Evolutionary conservation across 1,140 invertebrate genomes (phyloP).

Genomic region (Hormaphis cornu): DNA sequence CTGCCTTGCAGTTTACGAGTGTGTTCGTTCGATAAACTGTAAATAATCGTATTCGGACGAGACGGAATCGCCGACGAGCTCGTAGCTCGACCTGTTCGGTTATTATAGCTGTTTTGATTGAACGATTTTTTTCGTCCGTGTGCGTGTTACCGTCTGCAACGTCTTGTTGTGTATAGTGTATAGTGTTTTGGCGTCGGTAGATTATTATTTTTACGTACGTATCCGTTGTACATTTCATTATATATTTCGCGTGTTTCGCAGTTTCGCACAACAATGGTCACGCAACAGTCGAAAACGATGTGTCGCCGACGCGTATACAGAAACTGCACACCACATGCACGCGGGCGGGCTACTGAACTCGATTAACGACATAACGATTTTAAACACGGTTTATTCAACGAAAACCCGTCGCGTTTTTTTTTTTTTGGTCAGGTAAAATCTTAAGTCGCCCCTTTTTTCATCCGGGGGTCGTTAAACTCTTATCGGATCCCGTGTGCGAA

Average conservation of each 20-base stretch:
- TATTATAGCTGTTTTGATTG: too few species aligned
- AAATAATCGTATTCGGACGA: neutral
- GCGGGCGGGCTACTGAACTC: neutral
- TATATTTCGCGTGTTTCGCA: constrained; percentile 2
- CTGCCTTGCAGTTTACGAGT: neutral
- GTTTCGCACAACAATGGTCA: too few species aligned
- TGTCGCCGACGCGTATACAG: neutral
- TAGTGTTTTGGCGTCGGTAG: neutral
- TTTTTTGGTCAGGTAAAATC: too few species aligned
- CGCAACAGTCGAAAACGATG: constrained; percentile 13
- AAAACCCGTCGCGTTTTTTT: too few species aligned
- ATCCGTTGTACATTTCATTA: too few species aligned
- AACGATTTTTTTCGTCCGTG: neutral
- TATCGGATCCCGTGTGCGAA: too few species aligned
- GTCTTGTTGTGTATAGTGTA: neutral
- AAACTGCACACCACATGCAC: neutral
- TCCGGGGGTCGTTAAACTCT: neutral
- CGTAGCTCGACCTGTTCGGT: too few species aligned
- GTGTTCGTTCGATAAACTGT: constrained; percentile 22
- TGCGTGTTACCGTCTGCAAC: too few species aligned
- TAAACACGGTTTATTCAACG: constrained; percentile 1
- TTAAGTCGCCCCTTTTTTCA: neutral
- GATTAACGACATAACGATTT: neutral
- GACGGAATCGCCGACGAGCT: neutral
- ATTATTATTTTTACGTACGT: neutral